phyloP scores from a whole-genome alignment of 1,140 invertebrate genomes.

The Papilio polytes region DNA sequence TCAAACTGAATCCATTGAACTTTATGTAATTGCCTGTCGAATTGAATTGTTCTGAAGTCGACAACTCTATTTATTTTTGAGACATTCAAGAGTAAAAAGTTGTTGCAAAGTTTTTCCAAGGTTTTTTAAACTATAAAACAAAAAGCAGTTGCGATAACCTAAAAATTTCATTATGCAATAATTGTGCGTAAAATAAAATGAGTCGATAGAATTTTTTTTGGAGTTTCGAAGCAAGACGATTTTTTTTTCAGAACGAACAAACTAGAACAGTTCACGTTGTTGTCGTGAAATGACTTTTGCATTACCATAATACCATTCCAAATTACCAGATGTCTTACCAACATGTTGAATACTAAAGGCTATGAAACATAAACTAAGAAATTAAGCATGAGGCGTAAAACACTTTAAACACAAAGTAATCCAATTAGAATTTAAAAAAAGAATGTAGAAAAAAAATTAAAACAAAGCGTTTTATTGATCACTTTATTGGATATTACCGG shows the following conservation, averaged over 20 bases:
- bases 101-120: not conserved
- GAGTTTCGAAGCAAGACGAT: not conserved
- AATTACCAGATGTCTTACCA: not conserved
- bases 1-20: not conserved
- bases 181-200: not conserved
- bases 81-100: not conserved
- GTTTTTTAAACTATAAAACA: not conserved
- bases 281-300: no score
- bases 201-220: not conserved
- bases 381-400: not conserved
- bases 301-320: not conserved
- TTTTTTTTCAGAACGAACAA: not conserved
- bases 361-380: no score
- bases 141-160: not conserved
- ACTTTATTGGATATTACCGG: constrained; percentile 77
- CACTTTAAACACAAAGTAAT: not conserved
- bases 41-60: not conserved
- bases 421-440: not conserved
- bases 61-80: constrained; percentile 4
- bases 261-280: not conserved
- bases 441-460: not conserved
- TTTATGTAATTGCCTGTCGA: constrained; percentile 4
- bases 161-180: not conserved
- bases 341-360: not conserved
- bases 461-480: constrained; percentile 56